These are phyloP conservation scores for Epinotia bilunana DNA, from an alignment of 2,888 invertebrate genomes.

Conservation along the genomic window DNA sequence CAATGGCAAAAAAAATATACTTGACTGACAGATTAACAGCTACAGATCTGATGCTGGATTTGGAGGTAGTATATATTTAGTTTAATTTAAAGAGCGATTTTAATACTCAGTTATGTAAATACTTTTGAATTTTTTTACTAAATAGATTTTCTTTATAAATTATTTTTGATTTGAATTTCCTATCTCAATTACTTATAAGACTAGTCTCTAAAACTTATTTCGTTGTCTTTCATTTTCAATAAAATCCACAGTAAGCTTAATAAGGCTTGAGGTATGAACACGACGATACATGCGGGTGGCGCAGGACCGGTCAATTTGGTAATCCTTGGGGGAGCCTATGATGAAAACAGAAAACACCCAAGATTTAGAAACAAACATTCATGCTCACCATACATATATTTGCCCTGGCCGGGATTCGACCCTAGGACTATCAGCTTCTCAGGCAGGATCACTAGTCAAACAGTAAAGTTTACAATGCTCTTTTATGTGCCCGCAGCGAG, in stretches of 20 bases:
- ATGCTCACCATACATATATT: too few relatives aligned
- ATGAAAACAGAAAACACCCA: too few relatives aligned
- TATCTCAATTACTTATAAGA: background rate
- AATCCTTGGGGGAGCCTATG: too few relatives aligned
- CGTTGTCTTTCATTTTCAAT: background rate
- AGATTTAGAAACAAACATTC: too few relatives aligned
- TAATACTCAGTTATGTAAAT: constrained; percentile 73
- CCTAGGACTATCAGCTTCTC: too few relatives aligned
- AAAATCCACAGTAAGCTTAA: background rate
- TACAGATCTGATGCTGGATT: constrained; percentile 27
- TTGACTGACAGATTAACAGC: constrained; percentile 1
- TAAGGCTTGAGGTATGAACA: too few relatives aligned
- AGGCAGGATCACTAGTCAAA: too few relatives aligned
- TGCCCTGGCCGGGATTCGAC: too few relatives aligned
- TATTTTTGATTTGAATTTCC: constrained; percentile 32
- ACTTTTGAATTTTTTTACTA: constrained; percentile 65
- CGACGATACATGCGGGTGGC: too few relatives aligned
- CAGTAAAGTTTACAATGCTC: background rate
- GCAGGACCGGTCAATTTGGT: too few relatives aligned
- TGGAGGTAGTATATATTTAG: constrained; percentile 48
- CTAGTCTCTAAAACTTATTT: background rate
- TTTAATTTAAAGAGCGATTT: constrained; percentile 56
- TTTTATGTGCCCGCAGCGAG: background rate
- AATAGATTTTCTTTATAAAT: constrained; percentile 41
- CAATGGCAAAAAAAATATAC: background rate